Evolutionary conservation across 2,113 vertebrate species (phyloP).

Genomic region (Terrapene triunguis): DNA sequence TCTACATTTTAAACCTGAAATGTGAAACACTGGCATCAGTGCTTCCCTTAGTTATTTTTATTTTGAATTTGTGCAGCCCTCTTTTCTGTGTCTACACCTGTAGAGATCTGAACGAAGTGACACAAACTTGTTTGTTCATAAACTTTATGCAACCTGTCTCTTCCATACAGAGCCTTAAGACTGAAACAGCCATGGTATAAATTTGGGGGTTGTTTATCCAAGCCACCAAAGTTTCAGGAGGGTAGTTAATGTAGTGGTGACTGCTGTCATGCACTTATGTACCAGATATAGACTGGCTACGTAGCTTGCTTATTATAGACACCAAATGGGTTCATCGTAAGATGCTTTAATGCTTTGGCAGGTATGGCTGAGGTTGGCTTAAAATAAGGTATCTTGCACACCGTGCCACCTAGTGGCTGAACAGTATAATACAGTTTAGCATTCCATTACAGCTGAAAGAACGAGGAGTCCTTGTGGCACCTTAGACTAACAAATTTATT

Average conservation of each 20-base stretch:
- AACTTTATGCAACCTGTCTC: background rate
- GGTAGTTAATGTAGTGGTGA: background rate
- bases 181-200: rapidly evolving
- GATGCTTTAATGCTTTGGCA: background rate
- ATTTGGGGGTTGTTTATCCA: background rate
- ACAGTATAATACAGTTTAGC: background rate
- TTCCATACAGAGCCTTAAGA: background rate
- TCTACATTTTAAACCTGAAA: rapidly evolving
- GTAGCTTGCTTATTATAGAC: background rate
- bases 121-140: background rate
- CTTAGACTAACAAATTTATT: too few species aligned
- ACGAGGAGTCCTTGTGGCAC: too few species aligned
- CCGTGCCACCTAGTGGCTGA: background rate
- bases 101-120: background rate
- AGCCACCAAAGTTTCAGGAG: background rate
- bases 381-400: background rate
- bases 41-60: rapidly evolving
- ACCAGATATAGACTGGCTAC: background rate
- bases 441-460: background rate
- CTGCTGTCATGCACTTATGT: background rate
- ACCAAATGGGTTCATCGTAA: background rate
- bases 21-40: rapidly evolving
- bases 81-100: rapidly evolving
- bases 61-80: background rate
- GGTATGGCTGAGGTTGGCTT: background rate